A percentile compares a stretch with the other conserved stretches of the same genome.
Conservation (phyloP, 64 coral and sea anemone species). For the Pocillopora verrucosa region DNA sequence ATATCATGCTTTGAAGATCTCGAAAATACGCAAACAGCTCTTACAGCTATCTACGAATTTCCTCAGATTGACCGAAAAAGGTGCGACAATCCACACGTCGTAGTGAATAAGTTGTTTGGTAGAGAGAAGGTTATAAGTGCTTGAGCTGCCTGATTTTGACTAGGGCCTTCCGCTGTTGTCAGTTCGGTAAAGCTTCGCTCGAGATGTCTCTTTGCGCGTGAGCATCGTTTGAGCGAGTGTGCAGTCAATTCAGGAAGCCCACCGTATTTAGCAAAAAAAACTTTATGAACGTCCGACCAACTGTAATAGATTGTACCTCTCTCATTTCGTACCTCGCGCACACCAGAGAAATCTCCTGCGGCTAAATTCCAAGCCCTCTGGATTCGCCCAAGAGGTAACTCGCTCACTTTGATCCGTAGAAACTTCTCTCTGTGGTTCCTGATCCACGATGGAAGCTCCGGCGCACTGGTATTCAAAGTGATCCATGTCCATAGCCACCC, state of each 20-base stretch:
- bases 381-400: slow-evolving; percentile 70
- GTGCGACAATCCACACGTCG: not conserved
- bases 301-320: slow-evolving; percentile 84
- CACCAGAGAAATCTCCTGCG: slow-evolving; percentile 51
- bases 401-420: slow-evolving; percentile 74
- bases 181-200: slow-evolving; percentile 68
- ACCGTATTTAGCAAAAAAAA: slow-evolving; percentile 67
- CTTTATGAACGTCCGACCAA: slow-evolving; percentile 75
- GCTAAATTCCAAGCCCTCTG: slow-evolving; percentile 78
- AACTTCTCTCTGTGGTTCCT: slow-evolving; percentile 68
- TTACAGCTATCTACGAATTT: not conserved
- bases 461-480: slow-evolving; percentile 74
- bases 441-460: slow-evolving; percentile 77
- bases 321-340: slow-evolving; percentile 46
- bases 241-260: slow-evolving; percentile 46
- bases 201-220: slow-evolving; percentile 75
- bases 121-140: not conserved
- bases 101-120: slow-evolving; percentile 6
- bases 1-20: no score
- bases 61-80: not conserved
- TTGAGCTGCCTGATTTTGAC: slow-evolving; percentile 2
- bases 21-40: no score
- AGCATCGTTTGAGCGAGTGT: slow-evolving; percentile 75
- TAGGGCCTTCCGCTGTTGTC: not conserved
- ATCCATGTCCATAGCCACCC: slow-evolving; percentile 95